Evolutionary conservation across 2,113 vertebrate species (phyloP), one percentile per base, ranked within the genome.

Genomic region (Ibidorhyncha struthersii): DNA sequence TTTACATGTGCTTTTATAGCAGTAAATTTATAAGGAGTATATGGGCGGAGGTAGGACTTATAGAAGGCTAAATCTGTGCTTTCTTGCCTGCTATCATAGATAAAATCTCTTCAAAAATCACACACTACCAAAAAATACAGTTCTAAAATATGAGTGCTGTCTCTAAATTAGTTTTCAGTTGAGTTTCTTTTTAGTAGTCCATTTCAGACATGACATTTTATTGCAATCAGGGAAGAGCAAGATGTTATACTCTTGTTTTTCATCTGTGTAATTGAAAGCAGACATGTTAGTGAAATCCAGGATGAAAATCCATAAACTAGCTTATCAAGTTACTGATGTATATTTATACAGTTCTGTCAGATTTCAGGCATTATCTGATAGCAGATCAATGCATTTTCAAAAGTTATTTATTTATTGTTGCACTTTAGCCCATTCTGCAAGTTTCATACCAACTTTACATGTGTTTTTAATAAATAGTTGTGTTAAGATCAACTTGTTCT

Each of bases 211-310:
- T 30, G 66, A 14, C 22, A 47, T 94, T 87, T 93, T 88, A 80
- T 73, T 93, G 87, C 79, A 94, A 30, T 93, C 71, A 65, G 52
- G 72, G 74, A 96, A 93, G 78, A 90, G 86, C 78, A 82, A 96
- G 50, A 94, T 94, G 86, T 93, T 90, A 83, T 90, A 77, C 74
- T 90, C 71, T 86, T 95, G 66, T 56, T 95, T 96, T 93, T 95
- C 91, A 67, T 93, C 50, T 88, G 36, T 52, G 29, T 96, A 97
- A 96, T 96, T 96, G 96, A 96, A 97, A 95, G 74, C 97, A 96
- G 96, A 88, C 58, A 1, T 58, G 43, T 70, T 67, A 80, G 78
- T 87, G 93, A 91, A 95, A 96, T 86, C 82, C 84, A 86, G 95
- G 87, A 94, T 74, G 83, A 94, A 91, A 83, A 95, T 74, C 71